Percentiles rank a stretch among this genome's conserved stretches.
Evolutionary conservation across 2,113 vertebrate genomes (phyloP).

Genomic region (Pollimyrus isidori): DNA sequence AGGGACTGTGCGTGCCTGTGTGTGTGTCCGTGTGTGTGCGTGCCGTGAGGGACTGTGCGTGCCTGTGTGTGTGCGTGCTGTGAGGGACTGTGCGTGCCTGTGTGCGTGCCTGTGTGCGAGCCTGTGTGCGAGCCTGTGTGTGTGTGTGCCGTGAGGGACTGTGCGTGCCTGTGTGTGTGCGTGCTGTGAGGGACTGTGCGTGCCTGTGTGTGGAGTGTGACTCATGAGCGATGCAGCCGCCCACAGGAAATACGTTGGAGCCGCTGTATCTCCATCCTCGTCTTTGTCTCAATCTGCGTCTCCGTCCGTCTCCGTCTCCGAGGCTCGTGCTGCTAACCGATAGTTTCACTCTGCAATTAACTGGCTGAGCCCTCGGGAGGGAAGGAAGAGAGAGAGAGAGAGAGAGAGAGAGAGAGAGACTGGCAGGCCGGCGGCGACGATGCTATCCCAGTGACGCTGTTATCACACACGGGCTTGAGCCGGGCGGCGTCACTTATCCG

Average conservation of each 20-base stretch:
- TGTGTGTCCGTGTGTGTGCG: background rate
- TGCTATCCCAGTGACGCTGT: constrained; percentile 42
- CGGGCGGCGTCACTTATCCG: constrained; percentile 80
- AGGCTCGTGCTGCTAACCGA: constrained; percentile 38
- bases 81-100: background rate
- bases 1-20: background rate
- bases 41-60: background rate
- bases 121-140: background rate
- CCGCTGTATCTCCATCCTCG: constrained; percentile 26
- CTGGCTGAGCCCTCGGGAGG: constrained; percentile 53
- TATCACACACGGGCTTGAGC: constrained; percentile 72
- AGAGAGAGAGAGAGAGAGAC: constrained; percentile 53
- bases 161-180: background rate
- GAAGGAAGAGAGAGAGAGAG: constrained; percentile 27
- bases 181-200: background rate
- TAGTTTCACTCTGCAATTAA: constrained; percentile 49
- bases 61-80: background rate
- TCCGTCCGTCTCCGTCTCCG: constrained; percentile 12
- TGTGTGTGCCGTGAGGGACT: background rate
- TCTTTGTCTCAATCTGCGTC: constrained; percentile 22
- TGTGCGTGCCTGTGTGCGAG: background rate
- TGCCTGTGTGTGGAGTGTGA: background rate
- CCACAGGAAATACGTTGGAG: constrained; percentile 23
- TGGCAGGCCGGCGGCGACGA: constrained; percentile 37
- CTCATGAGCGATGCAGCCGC: background rate